Base-by-base conservation (phyloP, 2,113 vertebrate species). In the Salvelinus fontinalis region DNA sequence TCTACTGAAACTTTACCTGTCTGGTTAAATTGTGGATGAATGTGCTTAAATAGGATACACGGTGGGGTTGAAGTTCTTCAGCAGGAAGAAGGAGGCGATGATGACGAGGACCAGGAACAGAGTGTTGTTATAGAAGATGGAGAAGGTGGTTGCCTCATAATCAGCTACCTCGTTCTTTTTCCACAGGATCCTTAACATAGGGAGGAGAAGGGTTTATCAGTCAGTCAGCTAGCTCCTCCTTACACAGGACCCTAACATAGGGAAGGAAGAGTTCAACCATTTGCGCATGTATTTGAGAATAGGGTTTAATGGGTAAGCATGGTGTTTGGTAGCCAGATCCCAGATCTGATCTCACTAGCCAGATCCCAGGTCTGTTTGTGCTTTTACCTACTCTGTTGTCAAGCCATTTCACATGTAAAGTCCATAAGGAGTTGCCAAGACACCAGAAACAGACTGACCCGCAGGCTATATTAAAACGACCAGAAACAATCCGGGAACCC, bases 41-140 rank as follows among this genome's bases (percentile, higher is more conserved):
- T 13, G 5, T 54, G 14, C 14, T n/a, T 59, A 26, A 98, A 34
- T 34, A 5, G 95, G 97, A 97, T 99, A 99, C 98, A 99, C 97
- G 0, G 97, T 97, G 65, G 98, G 97, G 90, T 99, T 98, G 94
- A 99, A 99, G 92, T 98, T 99, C 96, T 95, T 99, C 89, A 99
- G 85, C 81, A 99, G 86, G 79, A 99, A 99, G 89, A 99, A 99
- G 8, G 98, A 99, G 64, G 97, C 96, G 0, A 99, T 73, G 76
- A 99, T 96, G 87, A 99, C 95, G 76, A 99, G 90, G 48, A 99
- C 95, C 78, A 99, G 93, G 83, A 99, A 99, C 3, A 99, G 93
- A 0, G 97, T 98, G 86, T 99, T 99, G 92, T 99, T 99, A 90
- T 99, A 99, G 90, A 99, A 99, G 93, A 99, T 99, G 84, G 98